A percentile compares a stretch with the other conserved stretches of the same genome.
phyloP scores from a whole-genome alignment of 2,113 vertebrate species.

The Dolichotis patagonum region DNA sequence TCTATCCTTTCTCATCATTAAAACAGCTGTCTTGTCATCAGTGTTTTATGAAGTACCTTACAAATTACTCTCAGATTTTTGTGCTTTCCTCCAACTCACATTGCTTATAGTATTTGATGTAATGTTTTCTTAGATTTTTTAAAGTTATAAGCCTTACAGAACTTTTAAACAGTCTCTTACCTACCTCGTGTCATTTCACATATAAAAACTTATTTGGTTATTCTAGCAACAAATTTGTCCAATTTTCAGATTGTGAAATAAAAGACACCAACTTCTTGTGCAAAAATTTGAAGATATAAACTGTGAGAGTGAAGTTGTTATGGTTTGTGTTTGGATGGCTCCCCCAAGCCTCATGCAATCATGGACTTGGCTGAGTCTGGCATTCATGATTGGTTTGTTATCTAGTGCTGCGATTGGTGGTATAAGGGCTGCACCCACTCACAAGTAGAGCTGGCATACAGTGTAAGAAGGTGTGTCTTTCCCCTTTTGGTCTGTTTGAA shows the following conservation, averaged over 20 bases:
- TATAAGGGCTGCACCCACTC: no score
- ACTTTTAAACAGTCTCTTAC: background rate
- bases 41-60: background rate
- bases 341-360: no score
- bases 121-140: background rate
- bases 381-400: no score
- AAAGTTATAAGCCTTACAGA: background rate
- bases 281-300: background rate
- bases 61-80: background rate
- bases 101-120: background rate
- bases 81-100: background rate
- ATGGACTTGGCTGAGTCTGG: no score
- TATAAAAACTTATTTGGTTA: background rate
- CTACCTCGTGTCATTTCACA: background rate
- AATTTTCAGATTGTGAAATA: background rate
- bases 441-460: no score
- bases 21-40: background rate
- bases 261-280: background rate
- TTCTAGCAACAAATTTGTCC: background rate
- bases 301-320: background rate
- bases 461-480: no score
- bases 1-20: background rate
- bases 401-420: no score
- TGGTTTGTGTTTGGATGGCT: no score
- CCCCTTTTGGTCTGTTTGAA: no score